Conservation (phyloP, 2,888 invertebrate genomes). For the Parnassius smintheus region DNA sequence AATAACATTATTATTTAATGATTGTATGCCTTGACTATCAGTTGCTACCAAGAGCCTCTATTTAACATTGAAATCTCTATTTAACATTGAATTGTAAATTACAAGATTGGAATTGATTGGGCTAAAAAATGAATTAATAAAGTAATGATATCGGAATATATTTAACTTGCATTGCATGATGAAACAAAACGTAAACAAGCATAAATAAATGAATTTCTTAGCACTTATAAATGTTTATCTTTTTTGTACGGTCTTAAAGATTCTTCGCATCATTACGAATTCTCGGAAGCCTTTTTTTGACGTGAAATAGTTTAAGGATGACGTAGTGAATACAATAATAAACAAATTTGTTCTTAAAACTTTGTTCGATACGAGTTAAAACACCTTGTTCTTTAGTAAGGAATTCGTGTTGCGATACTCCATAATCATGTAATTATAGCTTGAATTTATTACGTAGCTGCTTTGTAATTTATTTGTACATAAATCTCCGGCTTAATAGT, state of each 20-base stretch:
- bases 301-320: conserved; percentile 20
- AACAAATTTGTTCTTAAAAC: conserved; percentile 8
- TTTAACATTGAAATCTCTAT: too few species aligned
- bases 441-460: conserved; percentile 10
- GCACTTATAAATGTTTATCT: conserved; percentile 16
- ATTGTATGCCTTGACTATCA: too few species aligned
- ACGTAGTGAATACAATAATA: conserved; percentile 6
- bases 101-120: background rate
- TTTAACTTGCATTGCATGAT: conserved; percentile 19
- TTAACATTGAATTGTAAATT: too few species aligned
- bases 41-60: too few species aligned
- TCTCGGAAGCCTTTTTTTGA: conserved; percentile 12
- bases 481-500: conserved; percentile 1
- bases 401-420: conserved; percentile 7
- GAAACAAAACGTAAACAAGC: conserved; percentile 8
- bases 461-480: conserved; percentile 10
- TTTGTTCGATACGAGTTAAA: background rate
- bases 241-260: conserved; percentile 19
- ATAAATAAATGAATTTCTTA: conserved; percentile 14
- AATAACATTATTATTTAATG: too few species aligned
- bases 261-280: conserved; percentile 8
- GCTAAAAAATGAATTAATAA: background rate
- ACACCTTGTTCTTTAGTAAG: background rate
- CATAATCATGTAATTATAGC: conserved; percentile 16
- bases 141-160: conserved; percentile 7